Base-by-base conservation (phyloP, 2,888 invertebrate species). In the Magallana nippona region DNA sequence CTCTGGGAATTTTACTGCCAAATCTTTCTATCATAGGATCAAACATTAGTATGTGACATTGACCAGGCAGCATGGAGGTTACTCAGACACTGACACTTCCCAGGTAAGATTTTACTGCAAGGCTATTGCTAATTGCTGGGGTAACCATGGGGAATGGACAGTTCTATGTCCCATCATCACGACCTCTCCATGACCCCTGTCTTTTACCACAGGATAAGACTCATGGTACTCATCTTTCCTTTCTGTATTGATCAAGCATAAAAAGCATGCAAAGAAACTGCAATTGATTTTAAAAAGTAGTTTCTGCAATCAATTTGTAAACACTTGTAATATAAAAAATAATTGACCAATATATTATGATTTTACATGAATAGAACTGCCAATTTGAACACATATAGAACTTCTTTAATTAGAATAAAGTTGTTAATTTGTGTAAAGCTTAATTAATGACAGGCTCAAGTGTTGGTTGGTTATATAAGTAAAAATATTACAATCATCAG, bases 1-100 rank as follows among this genome's bases (percentile, higher is more conserved):
- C 71, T 71, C 71, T 71, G 22, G 71, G 71, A 71, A 71, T 71
- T 71, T 71, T 71, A 71, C 32, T 71, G 71, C 71, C 71, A 71
- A 71, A 71, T 71, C 71, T 15, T 15, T 71, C 11, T 13, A 71
- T 71, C 71, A 71, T 15, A 10, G 71, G 71, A 71, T 71, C 71
- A 27, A 27, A 71, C 32, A 27, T 27, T 32, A 63, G 63, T 19
- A 71, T 71, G 71, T 71, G 71, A 71, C 71, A 71, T 27, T 71
- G 71, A 71, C 71, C 71, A 71, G 71, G 22, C 71, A 27, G 71
- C 13, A 71, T 71, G 71, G 71, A 71, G 71, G 71, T 27, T 71
- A 27, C 71, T 15, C 71, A 32, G 19, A 15, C 15, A 15, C 71
- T 71, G 71, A 27, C 71, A 2, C 13, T 15, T 27, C 15, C 27